Base-by-base conservation (phyloP, 2,888 invertebrate species). In the Mamestra brassicae region DNA sequence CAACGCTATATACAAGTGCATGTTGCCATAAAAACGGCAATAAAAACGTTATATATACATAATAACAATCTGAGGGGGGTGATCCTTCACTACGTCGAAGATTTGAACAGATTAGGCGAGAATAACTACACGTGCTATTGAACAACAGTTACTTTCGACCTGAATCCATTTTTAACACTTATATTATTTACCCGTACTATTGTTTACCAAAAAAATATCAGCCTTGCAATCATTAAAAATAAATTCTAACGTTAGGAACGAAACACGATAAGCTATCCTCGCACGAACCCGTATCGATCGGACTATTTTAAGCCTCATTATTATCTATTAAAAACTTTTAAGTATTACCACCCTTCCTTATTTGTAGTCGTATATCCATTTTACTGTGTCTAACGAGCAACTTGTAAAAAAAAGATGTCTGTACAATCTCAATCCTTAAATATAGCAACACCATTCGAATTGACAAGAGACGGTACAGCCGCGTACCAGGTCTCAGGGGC, bases 201-300 rank as follows among this genome's bases (percentile, higher is more conserved):
- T 92, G 91, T 90, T 93, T 93, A 91, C 89, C 89, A 90, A 92
- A 93, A 93, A 87, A 76, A 83, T 81, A 94, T 95, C 95, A 95
- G 95, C 95, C 95, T 95, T 95, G 91, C 89, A 68, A 78, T 89
- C 89, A 87, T 93, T 92, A 90, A 93, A 94, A 95, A 94, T 94
- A 95, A 94, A 94, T 95, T 95, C 94, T 95, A 94, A 89, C 74
- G 84, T 92, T 95, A 95, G 95, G 95, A 95, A 95, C 95, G 90
- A 89, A 90, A 91, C 94, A 91, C 94, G 95, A 89, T 87, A 89
- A 92, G 94, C 91, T 92, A 93, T 92, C 91, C 94, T 91, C 95
- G 93, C 94, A 86, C 86, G 85, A 89, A 89, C 88, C 87, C 87
- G 87, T 84, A 82, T 83, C 78, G 52, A 64, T 80, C 81, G 73